Evolutionary conservation across 2,797 vertebrate species (phyloP).

Genomic region (Choloepus didactylus): DNA sequence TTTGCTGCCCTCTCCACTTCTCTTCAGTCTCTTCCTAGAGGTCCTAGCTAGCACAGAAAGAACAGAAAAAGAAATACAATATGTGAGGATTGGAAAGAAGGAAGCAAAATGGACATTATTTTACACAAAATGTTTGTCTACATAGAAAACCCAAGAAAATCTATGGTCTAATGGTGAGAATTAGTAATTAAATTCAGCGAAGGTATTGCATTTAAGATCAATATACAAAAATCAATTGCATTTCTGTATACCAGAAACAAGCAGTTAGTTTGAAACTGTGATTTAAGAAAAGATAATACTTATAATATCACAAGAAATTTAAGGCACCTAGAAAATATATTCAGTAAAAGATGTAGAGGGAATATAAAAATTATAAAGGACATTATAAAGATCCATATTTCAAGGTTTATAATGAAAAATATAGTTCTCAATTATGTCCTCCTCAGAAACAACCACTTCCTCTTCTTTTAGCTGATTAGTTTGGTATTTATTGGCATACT

Average conservation of each 20-base stretch:
- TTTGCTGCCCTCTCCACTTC: neutral
- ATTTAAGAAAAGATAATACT: neutral
- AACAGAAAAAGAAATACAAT: conserved; percentile 39
- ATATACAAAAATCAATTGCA: conserved; percentile 36
- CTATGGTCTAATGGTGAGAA: neutral
- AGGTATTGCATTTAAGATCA: conserved; percentile 9
- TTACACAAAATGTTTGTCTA: neutral
- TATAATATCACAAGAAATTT: neutral
- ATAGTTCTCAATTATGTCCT: neutral
- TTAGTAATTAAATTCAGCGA: neutral
- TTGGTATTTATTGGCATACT: conserved; percentile 29
- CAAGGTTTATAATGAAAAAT: conserved; percentile 49
- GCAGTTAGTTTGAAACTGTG: neutral
- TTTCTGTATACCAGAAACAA: conserved; percentile 54
- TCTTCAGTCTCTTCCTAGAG: neutral
- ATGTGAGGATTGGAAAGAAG: conserved; percentile 1
- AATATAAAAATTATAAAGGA: conserved; percentile 36
- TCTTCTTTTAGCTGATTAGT: conserved; percentile 24
- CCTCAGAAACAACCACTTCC: conserved; percentile 1
- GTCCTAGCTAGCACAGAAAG: neutral
- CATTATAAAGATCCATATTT: neutral
- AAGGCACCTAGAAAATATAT: conserved; percentile 16
- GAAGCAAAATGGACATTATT: neutral
- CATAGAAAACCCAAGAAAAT: conserved; percentile 24
- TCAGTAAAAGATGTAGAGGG: conserved; percentile 10